phyloP scores from a whole-genome alignment of 2,888 invertebrate genomes.

The Lissonota sp. region DNA sequence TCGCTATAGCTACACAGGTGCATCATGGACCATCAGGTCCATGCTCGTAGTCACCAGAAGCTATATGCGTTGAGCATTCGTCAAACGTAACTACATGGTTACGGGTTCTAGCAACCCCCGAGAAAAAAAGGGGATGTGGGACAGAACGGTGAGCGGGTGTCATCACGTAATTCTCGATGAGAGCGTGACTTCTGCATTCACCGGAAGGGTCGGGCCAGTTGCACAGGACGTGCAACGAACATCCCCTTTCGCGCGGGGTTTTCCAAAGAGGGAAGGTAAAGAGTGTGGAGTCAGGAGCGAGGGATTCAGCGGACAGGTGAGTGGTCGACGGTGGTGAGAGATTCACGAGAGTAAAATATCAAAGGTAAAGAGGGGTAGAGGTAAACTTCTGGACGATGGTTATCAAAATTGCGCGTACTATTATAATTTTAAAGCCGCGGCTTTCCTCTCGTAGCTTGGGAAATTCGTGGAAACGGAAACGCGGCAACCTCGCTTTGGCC shows the following conservation, averaged over 20 bases:
- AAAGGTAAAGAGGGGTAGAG: constrained; percentile 64
- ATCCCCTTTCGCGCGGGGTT: constrained; percentile 57
- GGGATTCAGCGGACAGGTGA: constrained; percentile 42
- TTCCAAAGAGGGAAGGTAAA: constrained; percentile 61
- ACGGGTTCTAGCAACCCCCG: background rate
- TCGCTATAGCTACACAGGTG: background rate
- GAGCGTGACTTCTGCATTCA: constrained; percentile 61
- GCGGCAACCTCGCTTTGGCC: constrained; percentile 56
- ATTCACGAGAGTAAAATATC: constrained; percentile 74
- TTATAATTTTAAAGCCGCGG: constrained; percentile 83
- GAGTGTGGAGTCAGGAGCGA: constrained; percentile 34
- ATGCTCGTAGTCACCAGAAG: background rate
- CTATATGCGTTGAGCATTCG: no score
- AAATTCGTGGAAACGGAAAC: constrained; percentile 53
- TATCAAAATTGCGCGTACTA: constrained; percentile 83
- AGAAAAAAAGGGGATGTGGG: background rate
- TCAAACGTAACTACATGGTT: no score
- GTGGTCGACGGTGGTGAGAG: constrained; percentile 21
- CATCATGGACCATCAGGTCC: background rate
- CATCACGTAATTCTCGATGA: constrained; percentile 42
- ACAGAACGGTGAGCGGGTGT: constrained; percentile 12
- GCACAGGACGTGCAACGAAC: constrained; percentile 56
- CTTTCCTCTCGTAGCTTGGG: constrained; percentile 77
- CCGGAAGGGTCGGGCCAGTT: constrained; percentile 53
- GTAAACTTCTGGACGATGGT: constrained; percentile 78